Evolutionary conservation across 2,113 vertebrate species (phyloP).

Genomic region (Odocoileus hemionus): DNA sequence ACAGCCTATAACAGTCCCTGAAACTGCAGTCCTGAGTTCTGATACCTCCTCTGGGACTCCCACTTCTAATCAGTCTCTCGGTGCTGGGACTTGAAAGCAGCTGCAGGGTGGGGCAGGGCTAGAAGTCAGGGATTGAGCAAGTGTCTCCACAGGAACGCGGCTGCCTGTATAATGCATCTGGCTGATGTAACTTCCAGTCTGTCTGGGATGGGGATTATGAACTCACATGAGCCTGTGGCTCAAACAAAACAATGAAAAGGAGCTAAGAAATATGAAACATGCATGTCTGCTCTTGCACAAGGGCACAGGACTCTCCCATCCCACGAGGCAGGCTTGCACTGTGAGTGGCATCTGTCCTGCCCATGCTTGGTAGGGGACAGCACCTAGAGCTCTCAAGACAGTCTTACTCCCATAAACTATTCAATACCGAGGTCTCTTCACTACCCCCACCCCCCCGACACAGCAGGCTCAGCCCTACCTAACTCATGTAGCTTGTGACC

Average conservation of each 20-base stretch:
- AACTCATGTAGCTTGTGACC: not conserved
- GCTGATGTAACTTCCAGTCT: conserved; percentile 36
- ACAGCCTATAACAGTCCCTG: not conserved
- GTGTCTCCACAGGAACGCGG: not conserved
- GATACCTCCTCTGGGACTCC: too few relatives aligned
- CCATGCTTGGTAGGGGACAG: not conserved
- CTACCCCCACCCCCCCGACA: not conserved
- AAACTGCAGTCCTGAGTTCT: not conserved
- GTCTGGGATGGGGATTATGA: conserved; percentile 54
- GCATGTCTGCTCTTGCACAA: not conserved
- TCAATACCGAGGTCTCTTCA: not conserved
- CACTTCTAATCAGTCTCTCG: not conserved
- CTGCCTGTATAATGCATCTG: not conserved
- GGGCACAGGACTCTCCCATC: not conserved
- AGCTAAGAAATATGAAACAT: not conserved
- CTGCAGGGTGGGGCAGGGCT: not conserved
- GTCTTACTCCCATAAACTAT: not conserved
- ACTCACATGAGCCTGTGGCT: not conserved
- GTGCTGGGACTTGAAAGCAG: not conserved
- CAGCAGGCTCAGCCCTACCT: not conserved
- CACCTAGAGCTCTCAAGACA: not conserved
- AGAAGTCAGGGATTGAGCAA: not conserved
- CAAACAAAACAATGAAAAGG: not conserved
- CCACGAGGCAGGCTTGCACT: not conserved
- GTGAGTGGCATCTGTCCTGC: not conserved